Conservation (phyloP, 2,888 invertebrate genomes). For the Allolobophora icterica region DNA sequence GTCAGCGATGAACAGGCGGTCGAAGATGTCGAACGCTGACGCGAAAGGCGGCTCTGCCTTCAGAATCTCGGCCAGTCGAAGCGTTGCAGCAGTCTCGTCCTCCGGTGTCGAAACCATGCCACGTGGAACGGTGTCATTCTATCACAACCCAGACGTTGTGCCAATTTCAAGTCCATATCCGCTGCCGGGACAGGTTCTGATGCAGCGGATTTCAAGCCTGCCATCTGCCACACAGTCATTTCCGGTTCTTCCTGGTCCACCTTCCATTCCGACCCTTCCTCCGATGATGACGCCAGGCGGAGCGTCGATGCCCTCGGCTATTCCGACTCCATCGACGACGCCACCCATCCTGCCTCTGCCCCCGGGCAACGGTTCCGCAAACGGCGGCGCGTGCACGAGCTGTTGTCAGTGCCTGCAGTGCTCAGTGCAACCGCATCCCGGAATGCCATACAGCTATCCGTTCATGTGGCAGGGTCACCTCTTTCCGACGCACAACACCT, state of each 20-base stretch:
- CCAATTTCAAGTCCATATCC: background rate
- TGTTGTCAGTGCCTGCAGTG: slow-evolving; percentile 21
- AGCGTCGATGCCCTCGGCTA: background rate
- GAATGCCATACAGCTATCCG: background rate
- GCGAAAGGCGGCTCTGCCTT: background rate
- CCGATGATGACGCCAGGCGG: background rate
- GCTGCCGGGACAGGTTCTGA: background rate
- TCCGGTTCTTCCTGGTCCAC: background rate
- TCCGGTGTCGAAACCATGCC: background rate
- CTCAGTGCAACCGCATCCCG: background rate
- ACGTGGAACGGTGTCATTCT: background rate
- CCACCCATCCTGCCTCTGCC: background rate
- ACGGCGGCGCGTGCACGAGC: background rate
- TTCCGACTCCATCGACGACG: background rate
- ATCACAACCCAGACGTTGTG: background rate
- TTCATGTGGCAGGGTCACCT: slow-evolving; percentile 21
- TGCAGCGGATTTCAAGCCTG: background rate
- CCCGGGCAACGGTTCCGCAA: background rate
- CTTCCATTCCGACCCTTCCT: background rate
- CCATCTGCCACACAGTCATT: background rate
- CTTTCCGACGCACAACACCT: background rate
- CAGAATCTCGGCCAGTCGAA: slow-evolving; percentile 21
- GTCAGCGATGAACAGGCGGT: background rate
- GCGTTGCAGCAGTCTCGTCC: background rate
- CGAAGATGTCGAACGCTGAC: background rate